Evolutionary conservation across 2,113 vertebrate species (phyloP).

Genomic region (Vulpes lagopus): DNA sequence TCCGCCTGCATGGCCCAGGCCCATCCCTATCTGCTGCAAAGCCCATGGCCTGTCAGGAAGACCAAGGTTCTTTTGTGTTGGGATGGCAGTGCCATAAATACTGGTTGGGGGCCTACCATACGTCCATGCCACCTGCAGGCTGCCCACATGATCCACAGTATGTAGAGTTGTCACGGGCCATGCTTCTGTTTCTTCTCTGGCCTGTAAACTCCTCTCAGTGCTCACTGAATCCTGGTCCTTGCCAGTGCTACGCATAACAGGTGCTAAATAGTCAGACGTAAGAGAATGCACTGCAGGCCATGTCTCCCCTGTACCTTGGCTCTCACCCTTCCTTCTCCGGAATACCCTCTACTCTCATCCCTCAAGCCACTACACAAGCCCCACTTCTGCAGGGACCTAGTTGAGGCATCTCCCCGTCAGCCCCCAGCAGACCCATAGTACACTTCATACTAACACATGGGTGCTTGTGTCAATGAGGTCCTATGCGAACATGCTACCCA

Average conservation of each 20-base stretch:
- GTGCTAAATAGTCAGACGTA: background rate
- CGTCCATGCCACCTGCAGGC: background rate
- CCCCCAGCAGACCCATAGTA: background rate
- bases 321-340: background rate
- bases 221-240: background rate
- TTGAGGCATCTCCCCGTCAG: fast-evolving
- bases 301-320: background rate
- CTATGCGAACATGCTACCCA: background rate
- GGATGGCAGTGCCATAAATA: background rate
- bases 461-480: background rate
- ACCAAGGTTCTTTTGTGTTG: background rate
- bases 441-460: background rate
- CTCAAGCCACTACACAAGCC: background rate
- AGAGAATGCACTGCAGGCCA: background rate
- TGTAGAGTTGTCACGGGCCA: background rate
- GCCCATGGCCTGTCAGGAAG: background rate
- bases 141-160: background rate
- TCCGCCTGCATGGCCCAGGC: background rate
- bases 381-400: background rate
- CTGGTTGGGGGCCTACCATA: background rate
- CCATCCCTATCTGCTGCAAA: background rate
- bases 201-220: background rate
- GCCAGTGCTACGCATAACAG: background rate
- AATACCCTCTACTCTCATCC: background rate
- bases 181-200: background rate